Conservation (phyloP, 2,797 vertebrate species). For the Myotis vivesi region DNA sequence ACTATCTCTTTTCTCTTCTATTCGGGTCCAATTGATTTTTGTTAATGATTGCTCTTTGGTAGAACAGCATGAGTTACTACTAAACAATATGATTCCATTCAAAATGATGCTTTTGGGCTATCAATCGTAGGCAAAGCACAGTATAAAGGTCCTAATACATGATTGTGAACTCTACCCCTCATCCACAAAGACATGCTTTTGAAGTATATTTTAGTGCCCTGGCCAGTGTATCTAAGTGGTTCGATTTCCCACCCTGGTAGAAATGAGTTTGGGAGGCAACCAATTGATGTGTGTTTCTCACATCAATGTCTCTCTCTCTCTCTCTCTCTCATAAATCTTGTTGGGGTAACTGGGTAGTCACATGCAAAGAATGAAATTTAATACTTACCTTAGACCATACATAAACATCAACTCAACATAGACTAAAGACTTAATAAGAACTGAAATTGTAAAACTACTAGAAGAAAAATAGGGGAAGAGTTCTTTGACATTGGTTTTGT, state of each 20-base stretch:
- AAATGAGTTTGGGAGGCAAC: background rate
- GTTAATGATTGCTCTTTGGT: slow-evolving; percentile 61
- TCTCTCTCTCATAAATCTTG: background rate
- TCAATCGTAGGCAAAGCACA: slow-evolving; percentile 28
- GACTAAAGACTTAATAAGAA: background rate
- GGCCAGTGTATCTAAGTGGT: background rate
- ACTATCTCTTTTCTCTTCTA: slow-evolving; percentile 38
- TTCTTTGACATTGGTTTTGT: background rate
- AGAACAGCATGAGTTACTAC: slow-evolving; percentile 59
- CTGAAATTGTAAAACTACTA: background rate
- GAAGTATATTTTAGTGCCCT: background rate
- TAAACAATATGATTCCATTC: slow-evolving; percentile 57
- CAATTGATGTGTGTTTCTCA: background rate
- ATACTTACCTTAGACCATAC: background rate
- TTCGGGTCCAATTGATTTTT: background rate
- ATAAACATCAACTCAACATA: background rate
- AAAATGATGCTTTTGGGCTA: slow-evolving; percentile 56
- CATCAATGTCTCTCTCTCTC: background rate
- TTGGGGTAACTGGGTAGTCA: background rate
- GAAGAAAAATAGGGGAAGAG: background rate
- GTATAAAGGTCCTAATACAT: background rate
- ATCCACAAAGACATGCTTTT: background rate
- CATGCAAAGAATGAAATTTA: background rate
- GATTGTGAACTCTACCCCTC: slow-evolving; percentile 9
- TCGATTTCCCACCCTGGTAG: background rate